A percentile compares a stretch with the other conserved stretches of the same genome.
phyloP scores from a whole-genome alignment of 2,888 invertebrate species.

The Xanthorhoe spadicearia region DNA sequence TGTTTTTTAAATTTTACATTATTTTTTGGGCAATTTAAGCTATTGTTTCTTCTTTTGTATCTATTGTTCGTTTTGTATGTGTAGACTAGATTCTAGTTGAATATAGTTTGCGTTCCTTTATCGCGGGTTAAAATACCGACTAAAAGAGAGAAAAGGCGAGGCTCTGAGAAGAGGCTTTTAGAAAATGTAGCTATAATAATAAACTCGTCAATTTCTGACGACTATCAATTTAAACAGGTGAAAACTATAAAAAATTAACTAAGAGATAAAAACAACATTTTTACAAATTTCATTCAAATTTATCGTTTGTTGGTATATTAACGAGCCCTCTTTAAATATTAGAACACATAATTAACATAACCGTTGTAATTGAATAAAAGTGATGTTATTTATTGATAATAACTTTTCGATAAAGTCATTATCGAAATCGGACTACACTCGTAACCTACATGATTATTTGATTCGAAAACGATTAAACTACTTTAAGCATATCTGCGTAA shows the following conservation, averaged over 20 bases:
- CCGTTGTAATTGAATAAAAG: conserved; percentile 22
- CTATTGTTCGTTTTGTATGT: too few species aligned
- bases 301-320: conserved; percentile 6
- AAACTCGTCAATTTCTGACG: not conserved
- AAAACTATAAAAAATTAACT: not conserved
- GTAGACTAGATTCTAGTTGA: too few species aligned
- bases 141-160: too few species aligned
- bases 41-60: too few species aligned
- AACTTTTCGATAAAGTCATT: conserved; percentile 25
- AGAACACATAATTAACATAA: conserved; percentile 7
- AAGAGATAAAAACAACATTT: conserved; percentile 14
- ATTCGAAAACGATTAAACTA: conserved; percentile 20
- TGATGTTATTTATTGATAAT: conserved; percentile 16
- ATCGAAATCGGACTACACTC: conserved; percentile 16
- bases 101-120: too few species aligned
- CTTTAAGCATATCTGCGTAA: conserved; percentile 13
- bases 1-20: too few species aligned
- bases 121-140: too few species aligned
- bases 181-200: not conserved
- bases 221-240: not conserved
- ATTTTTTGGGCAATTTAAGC: too few species aligned
- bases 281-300: conserved; percentile 11
- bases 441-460: conserved; percentile 29
- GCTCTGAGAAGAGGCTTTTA: not conserved
- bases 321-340: conserved; percentile 19